These are phyloP conservation scores for Odontomyia ornata DNA, from an alignment of 2,888 invertebrate species.

Conservation along the genomic window DNA sequence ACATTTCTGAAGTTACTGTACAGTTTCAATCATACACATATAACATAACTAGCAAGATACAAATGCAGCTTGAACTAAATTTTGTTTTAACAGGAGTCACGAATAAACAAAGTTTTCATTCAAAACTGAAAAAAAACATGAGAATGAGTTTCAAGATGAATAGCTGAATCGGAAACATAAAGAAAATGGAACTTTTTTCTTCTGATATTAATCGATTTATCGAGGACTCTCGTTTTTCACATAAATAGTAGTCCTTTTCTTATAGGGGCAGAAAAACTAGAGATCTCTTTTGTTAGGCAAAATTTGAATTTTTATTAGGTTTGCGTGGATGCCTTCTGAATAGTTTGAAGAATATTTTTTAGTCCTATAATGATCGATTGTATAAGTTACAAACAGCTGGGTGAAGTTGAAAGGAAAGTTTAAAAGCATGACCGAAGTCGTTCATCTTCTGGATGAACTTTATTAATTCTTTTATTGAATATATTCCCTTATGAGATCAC, in stretches of 20 bases:
- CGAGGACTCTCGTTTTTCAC: background rate
- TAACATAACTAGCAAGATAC: too few relatives aligned
- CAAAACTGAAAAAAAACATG: too few relatives aligned
- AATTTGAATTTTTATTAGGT: conserved; percentile 10
- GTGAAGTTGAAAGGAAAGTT: background rate
- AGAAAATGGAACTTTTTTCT: background rate
- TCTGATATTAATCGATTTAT: conserved; percentile 4
- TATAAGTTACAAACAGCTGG: background rate
- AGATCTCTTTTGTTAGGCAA: background rate
- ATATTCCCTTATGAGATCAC: too few relatives aligned
- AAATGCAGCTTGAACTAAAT: too few relatives aligned
- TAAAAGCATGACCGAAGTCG: background rate
- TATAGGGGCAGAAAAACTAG: background rate
- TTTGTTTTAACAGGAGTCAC: too few relatives aligned
- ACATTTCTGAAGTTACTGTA: too few relatives aligned
- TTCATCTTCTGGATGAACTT: too few relatives aligned
- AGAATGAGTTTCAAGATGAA: too few relatives aligned
- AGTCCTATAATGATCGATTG: background rate
- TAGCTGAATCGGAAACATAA: background rate
- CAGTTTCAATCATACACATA: too few relatives aligned
- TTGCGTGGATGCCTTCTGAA: background rate
- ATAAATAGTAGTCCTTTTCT: background rate
- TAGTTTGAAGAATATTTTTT: background rate
- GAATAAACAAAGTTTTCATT: too few relatives aligned
- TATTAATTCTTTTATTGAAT: too few relatives aligned